Conservation (phyloP, 2,113 vertebrate species). For the Fregetta grallaria region DNA sequence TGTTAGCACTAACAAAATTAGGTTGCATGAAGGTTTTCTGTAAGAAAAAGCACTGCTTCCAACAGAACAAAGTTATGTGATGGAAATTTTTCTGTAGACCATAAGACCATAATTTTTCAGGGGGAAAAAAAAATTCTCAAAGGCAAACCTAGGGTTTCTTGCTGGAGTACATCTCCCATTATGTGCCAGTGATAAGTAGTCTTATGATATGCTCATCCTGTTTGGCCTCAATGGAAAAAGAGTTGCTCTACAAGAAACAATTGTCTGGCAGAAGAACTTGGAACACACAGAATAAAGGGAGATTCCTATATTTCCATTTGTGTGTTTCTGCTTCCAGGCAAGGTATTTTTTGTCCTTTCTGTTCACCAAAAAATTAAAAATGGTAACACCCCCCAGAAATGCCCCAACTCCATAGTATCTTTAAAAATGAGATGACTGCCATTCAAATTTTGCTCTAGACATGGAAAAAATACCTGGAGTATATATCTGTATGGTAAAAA, state of each 20-base stretch:
- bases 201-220: not conserved
- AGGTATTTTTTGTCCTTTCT: not conserved
- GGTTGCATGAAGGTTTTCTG: not conserved
- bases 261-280: rapidly evolving
- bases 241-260: not conserved
- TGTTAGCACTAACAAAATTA: not conserved
- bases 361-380: not conserved
- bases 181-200: not conserved
- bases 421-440: not conserved
- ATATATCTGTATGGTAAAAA: not conserved
- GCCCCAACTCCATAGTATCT: not conserved
- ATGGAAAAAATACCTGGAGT: not conserved
- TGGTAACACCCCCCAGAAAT: rapidly evolving
- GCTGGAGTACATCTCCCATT: not conserved
- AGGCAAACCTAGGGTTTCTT: not conserved
- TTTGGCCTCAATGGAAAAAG: not conserved
- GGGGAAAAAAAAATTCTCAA: not conserved
- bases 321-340: not conserved
- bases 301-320: not conserved
- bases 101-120: not conserved
- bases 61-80: not conserved
- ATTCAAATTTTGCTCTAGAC: not conserved
- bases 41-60: not conserved
- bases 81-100: not conserved
- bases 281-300: not conserved